Percentiles rank a stretch among this genome's conserved stretches.
phyloP scores from a whole-genome alignment of 2,797 vertebrate species.

The Poeciliopsis gracilis region DNA sequence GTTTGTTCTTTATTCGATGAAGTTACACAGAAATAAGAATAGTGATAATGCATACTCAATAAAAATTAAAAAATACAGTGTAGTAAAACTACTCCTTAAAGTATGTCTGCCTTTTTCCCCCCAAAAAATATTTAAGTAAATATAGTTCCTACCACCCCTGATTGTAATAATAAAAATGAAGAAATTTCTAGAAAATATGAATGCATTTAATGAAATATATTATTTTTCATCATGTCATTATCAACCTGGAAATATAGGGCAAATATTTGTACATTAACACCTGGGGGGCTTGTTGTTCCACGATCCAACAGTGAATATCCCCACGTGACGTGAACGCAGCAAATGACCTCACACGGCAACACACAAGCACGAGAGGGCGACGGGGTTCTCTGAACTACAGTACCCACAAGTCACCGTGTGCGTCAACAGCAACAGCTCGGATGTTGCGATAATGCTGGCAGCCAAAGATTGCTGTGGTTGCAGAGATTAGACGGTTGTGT shows the following conservation, averaged over 20 bases:
- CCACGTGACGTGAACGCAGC: conserved; percentile 17
- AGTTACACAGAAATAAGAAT: neutral
- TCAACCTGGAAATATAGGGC: neutral
- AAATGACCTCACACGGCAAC: conserved; percentile 24
- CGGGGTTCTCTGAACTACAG: conserved; percentile 50
- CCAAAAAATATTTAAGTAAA: neutral
- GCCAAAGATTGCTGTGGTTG: conserved; percentile 74
- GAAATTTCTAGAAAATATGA: neutral
- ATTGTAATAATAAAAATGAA: neutral
- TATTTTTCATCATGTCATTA: neutral
- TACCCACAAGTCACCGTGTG: conserved; percentile 58
- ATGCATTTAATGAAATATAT: neutral
- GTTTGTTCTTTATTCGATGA: neutral
- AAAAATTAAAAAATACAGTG: neutral
- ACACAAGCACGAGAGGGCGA: neutral
- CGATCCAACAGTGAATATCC: neutral
- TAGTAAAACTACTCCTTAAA: neutral
- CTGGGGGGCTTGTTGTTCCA: neutral
- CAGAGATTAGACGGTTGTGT: conserved; percentile 61
- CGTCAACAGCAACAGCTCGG: conserved; percentile 73
- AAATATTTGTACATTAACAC: neutral
- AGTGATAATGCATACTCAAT: neutral
- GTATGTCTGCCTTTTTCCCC: neutral
- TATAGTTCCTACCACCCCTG: neutral
- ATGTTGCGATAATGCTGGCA: conserved; percentile 77